Evolutionary conservation across 53 echinoderm and acorn worm genomes (phyloP).

Genomic region (Holothuria scabra): DNA sequence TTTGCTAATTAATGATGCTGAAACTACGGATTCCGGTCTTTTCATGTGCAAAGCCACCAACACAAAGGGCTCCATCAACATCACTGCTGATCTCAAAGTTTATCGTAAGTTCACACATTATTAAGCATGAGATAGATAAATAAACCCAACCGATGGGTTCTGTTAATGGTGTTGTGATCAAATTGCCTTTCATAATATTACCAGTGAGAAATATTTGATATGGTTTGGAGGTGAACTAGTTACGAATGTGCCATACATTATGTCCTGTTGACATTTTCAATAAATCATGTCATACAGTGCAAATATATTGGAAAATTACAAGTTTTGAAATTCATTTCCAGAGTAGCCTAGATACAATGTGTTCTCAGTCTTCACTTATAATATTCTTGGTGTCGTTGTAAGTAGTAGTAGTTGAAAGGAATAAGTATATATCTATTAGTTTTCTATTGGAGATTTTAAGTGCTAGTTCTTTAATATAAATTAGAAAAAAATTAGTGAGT

Average conservation of each 20-base stretch:
- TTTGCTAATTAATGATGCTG: conserved; percentile 61
- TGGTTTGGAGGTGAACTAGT: not conserved
- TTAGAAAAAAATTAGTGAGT: not conserved
- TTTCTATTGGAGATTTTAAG: too few species aligned
- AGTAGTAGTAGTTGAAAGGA: too few species aligned
- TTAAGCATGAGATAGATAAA: not conserved
- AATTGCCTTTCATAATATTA: not conserved
- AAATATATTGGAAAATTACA: too few species aligned
- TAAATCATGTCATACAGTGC: too few species aligned
- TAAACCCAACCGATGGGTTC: too few species aligned
- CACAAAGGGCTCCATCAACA: conserved; percentile 75
- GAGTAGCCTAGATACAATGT: too few species aligned
- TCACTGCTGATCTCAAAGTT: conserved; percentile 69
- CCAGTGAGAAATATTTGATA: not conserved
- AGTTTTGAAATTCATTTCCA: too few species aligned
- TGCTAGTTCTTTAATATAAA: too few species aligned
- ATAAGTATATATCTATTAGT: too few species aligned
- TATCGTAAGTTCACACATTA: conserved; percentile 72
- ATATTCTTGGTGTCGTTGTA: too few species aligned
- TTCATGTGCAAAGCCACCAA: conserved; percentile 88
- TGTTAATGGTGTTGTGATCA: not conserved
- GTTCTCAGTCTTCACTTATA: too few species aligned
- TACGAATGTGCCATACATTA: not conserved
- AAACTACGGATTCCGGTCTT: conserved; percentile 67
- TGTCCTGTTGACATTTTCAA: too few species aligned